Evolutionary conservation across 2,888 invertebrate genomes (phyloP), one percentile per base, ranked within the genome.

Genomic region (Nymphalis c-album): DNA sequence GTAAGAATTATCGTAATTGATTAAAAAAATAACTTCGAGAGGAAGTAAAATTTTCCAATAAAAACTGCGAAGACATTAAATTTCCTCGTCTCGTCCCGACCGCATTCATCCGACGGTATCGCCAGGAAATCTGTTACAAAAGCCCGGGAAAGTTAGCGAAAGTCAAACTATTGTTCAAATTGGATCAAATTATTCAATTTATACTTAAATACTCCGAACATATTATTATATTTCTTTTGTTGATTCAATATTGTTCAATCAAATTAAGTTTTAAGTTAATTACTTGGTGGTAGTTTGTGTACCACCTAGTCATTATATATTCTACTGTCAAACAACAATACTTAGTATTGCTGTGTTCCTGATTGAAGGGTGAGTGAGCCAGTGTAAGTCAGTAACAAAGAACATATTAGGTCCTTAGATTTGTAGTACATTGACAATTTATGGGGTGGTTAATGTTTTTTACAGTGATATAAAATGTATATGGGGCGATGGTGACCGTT

Each of bases 121-220:
- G 53, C 47, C 63, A 53, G 60, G 60, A 64, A 60, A 59, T 60
- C 58, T 57, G 46, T 60, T 63, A 68, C 63, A 68, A 68, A 63
- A 53, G 63, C 63, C 60, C n/a, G 18, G 47, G 50, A n/a, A 68
- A 68, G 48, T 68, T 68, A 64, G 60, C 60, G 67, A 60, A 68
- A 55, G 59, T 26, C 53, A 55, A 31, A 55, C 60, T 60, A 47
- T 60, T 53, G 59, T 68, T 63, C 46, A 63, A 68, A 63, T 60
- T 60, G 67, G 53, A 47, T 35, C 59, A 55, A 68, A 60, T 63
- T 47, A 68, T 68, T 68, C 53, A 68, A 63, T 63, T 63, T 63
- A 22, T 53, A 47, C 16, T 55, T 60, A 26, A 60, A 59, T 51
- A 48, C 48, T 55, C n/a, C 26, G 18, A n/a, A 22, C 60, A 20